phyloP scores from a whole-genome alignment of 2,797 vertebrate genomes.

The Delichon dasypus region DNA sequence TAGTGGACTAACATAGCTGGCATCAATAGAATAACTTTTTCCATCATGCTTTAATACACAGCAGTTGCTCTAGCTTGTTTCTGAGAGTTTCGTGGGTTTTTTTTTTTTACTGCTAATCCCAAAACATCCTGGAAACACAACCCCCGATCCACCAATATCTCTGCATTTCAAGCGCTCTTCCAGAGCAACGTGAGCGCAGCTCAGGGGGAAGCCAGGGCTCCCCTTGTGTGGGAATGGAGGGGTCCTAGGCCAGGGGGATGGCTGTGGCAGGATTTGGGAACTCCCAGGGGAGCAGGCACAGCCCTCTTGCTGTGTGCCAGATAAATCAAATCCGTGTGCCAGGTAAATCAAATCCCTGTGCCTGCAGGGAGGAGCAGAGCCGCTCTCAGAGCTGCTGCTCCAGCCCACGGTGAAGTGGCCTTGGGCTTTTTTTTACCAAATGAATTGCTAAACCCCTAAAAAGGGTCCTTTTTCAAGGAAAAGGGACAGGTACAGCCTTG shows the following conservation, averaged over 20 bases:
- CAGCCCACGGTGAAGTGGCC: fast-evolving
- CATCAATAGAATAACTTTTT: constrained; percentile 72
- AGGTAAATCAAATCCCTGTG: neutral
- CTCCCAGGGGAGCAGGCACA: fast-evolving
- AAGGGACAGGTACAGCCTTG: neutral
- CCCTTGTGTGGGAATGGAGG: neutral
- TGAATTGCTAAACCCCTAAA: neutral
- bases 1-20: constrained; percentile 62
- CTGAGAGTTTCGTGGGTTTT: neutral
- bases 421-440: neutral
- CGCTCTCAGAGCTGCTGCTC: neutral
- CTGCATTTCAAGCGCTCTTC: neutral
- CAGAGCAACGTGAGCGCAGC: neutral
- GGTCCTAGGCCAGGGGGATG: neutral
- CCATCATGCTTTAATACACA: constrained; percentile 50
- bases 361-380: fast-evolving
- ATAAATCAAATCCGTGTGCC: too few species aligned
- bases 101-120: neutral
- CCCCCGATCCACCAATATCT: neutral
- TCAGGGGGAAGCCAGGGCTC: neutral
- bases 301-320: neutral
- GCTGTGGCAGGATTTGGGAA: neutral
- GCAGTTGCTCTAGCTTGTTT: constrained; percentile 42
- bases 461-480: neutral
- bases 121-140: constrained; percentile 49